A percentile compares a stretch with the other conserved stretches of the same genome.
Evolutionary conservation across 2,797 vertebrate genomes (phyloP).

Genomic region (Botia kubotai): DNA sequence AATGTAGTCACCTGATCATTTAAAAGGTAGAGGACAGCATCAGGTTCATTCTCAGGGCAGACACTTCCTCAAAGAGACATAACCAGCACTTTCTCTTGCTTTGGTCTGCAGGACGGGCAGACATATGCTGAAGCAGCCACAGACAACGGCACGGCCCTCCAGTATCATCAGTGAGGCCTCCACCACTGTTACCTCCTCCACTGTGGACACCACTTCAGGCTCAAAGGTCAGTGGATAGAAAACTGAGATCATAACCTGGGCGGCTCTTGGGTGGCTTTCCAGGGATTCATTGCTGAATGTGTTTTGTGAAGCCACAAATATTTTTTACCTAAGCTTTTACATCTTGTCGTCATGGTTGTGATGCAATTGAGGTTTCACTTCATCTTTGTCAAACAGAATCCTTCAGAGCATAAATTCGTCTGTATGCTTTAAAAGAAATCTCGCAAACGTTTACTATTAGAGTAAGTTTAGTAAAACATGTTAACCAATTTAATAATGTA

Average conservation of each 20-base stretch:
- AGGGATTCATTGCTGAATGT: background rate
- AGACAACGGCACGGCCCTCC: conserved; percentile 84
- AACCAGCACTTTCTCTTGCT: background rate
- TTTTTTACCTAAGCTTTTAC: background rate
- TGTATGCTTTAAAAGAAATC: background rate
- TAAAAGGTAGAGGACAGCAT: background rate
- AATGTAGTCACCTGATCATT: conserved; percentile 4
- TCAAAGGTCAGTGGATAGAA: conserved; percentile 82
- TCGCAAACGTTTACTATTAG: too few relatives aligned
- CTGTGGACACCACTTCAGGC: conserved; percentile 80
- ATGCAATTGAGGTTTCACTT: too few relatives aligned
- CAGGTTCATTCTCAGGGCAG: background rate
- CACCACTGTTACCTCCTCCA: conserved; percentile 86
- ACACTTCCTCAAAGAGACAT: background rate
- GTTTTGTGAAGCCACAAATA: background rate
- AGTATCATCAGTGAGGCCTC: conserved; percentile 93
- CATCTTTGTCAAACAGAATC: too few relatives aligned
- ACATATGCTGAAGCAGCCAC: conserved; percentile 80
- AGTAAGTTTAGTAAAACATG: too few relatives aligned
- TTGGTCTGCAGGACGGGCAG: conserved; percentile 77
- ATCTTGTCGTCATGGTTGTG: too few relatives aligned
- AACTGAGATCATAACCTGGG: background rate
- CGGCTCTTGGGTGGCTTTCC: background rate
- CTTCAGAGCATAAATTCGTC: background rate
- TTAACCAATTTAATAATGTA: too few relatives aligned